Conservation (phyloP, 2,113 vertebrate species). For the Danio rerio region GRCz12tu NC_133195.1:23035501-23036000, state of each 20-base stretch:
- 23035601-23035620: constrained; percentile 26
- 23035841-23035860: constrained; percentile 47
- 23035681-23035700: constrained; percentile 59
- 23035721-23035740: constrained; percentile 48
- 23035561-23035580: background rate
- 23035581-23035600: constrained; percentile 36
- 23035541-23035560: too few species aligned
- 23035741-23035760: constrained; percentile 45
- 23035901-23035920: constrained; percentile 56
- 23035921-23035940: constrained; percentile 60
- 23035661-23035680: constrained; percentile 63
- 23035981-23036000: constrained; percentile 55
- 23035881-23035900: constrained; percentile 59
- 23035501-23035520: too few species aligned
- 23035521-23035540: too few species aligned
- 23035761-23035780: constrained; percentile 48
- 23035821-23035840: constrained; percentile 53
- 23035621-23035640: constrained; percentile 35
- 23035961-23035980: constrained; percentile 53
- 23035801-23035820: constrained; percentile 53
- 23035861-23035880: constrained; percentile 58
- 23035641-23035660: constrained; percentile 61
- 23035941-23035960: constrained; percentile 62
- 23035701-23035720: constrained; percentile 53
- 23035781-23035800: constrained; percentile 57